Evolutionary conservation across 2,113 vertebrate genomes (phyloP), one percentile per base, ranked within the genome.

Genomic region (Phalacrocorax carbo): DNA sequence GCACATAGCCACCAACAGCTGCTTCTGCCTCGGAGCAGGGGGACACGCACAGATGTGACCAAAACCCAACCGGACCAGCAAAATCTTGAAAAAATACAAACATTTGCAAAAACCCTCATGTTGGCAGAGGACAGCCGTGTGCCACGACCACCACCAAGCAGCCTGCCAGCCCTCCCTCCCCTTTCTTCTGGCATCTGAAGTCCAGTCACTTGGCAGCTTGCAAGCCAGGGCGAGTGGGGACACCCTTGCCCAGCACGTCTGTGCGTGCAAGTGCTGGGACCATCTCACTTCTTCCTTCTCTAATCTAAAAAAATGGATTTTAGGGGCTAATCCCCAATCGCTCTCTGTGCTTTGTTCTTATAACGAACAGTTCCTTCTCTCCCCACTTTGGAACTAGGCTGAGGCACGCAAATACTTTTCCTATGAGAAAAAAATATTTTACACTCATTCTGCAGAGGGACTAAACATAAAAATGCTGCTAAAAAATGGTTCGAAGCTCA

Each of bases 41-140:
- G 12, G 13, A 44, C 12, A 3, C 0, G 9, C 4, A 5, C 36
- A 71, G 42, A 38, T 7, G 3, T 4, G 30, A 57, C 26, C 49
- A 49, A 38, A 82, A 42, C 42, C 26, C 61, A 69, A 49, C 1
- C 2, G 27, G 23, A 40, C 15, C 13, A 66, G 60, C 75, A 60
- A 54, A 25, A 51, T 5, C 29, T n/a, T 40, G 57, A 38, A n/a
- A 40, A 58, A 58, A 51, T 23, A 29, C 22, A 58, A 90, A 48
- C 5, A 4, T 19, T 38, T 60, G 7, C 25, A 36, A 44, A 48
- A 61, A 36, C 48, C 25, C n/a, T 32, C 18, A 4, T 1, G 2
- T 17, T 64, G 54, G 40, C n/a, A 68, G 46, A 54, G 61, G 38
- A 26, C 21, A 68, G 13, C 19, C 69, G 42, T 0, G 52, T 23